Evolutionary conservation across 2,113 vertebrate genomes (phyloP).

Genomic region (Felis catus): DNA sequence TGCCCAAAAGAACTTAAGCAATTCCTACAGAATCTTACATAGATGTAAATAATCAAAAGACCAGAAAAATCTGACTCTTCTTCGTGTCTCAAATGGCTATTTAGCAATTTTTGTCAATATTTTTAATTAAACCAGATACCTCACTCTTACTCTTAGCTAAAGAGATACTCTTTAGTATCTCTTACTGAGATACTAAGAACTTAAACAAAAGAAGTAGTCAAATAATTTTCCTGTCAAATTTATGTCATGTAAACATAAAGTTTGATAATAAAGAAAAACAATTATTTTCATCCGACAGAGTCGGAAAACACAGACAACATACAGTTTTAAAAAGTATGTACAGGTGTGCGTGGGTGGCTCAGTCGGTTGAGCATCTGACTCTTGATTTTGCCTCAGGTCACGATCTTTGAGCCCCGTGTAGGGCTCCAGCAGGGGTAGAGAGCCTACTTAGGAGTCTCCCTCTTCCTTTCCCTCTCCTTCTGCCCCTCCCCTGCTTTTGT

Average conservation of each 20-base stretch:
- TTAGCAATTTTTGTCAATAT: not conserved
- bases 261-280: not conserved
- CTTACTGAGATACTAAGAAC: not conserved
- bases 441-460: too few relatives aligned
- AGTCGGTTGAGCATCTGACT: too few relatives aligned
- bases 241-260: not conserved
- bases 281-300: not conserved
- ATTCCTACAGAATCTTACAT: not conserved
- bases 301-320: not conserved
- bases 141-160: not conserved
- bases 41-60: not conserved
- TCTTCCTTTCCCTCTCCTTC: too few relatives aligned
- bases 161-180: too few relatives aligned
- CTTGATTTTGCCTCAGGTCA: too few relatives aligned
- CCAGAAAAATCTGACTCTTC: not conserved
- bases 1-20: not conserved
- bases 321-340: not conserved
- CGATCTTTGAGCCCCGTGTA: too few relatives aligned
- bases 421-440: too few relatives aligned
- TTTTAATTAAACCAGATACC: not conserved
- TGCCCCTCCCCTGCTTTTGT: too few relatives aligned
- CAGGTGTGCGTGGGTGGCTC: too few relatives aligned
- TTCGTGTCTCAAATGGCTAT: not conserved
- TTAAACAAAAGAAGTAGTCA: not conserved
- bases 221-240: not conserved